phyloP scores from a whole-genome alignment of 2,797 vertebrate genomes.

The Chiloscyllium punctatum region DNA sequence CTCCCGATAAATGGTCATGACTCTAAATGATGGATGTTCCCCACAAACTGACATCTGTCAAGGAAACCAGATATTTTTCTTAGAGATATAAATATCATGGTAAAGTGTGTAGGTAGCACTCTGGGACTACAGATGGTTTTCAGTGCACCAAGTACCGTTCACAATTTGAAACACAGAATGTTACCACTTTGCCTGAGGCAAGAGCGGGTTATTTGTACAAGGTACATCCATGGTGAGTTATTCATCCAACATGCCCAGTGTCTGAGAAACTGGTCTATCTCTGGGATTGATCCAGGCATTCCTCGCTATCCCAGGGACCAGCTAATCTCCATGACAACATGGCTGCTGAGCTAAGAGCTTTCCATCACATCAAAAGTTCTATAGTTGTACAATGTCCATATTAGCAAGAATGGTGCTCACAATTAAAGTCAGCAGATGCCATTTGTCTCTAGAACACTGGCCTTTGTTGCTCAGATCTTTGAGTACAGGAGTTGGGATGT shows the following conservation, averaged over 20 bases:
- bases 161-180: neutral
- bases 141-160: neutral
- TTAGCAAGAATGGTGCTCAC: no score
- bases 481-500: no score
- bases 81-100: neutral
- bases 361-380: no score
- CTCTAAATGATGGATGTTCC: neutral
- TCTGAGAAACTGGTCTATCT: neutral
- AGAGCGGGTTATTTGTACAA: neutral
- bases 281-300: neutral
- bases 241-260: neutral
- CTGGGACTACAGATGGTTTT: no score
- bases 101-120: neutral
- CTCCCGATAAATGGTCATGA: neutral
- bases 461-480: no score
- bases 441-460: no score
- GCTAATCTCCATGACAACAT: neutral
- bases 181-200: neutral
- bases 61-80: neutral
- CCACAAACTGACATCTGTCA: neutral
- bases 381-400: no score
- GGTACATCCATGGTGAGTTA: neutral
- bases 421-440: no score
- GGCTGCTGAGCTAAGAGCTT: neutral
- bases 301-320: neutral